Evolutionary conservation across 2,888 invertebrate species (phyloP).

Genomic region (Ypsolopha scabrella): DNA sequence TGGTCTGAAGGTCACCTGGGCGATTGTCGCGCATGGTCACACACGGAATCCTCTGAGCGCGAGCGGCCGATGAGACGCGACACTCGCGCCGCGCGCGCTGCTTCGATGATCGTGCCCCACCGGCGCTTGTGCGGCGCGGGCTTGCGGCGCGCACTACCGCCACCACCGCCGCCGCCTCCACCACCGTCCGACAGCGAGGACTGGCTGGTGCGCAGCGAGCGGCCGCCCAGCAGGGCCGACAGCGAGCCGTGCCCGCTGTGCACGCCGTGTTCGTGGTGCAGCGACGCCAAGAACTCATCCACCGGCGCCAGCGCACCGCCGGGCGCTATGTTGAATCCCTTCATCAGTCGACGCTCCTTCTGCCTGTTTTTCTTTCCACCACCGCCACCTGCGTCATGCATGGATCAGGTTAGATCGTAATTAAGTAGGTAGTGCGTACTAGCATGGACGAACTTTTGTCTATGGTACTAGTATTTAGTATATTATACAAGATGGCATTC

Average conservation of each 20-base stretch:
- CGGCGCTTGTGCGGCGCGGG: conserved; percentile 77
- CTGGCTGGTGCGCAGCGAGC: conserved; percentile 46
- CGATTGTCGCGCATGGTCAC: conserved; percentile 71
- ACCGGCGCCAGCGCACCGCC: conserved; percentile 77
- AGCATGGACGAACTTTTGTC: no score
- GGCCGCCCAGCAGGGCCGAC: conserved; percentile 77
- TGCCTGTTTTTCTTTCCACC: conserved; percentile 95
- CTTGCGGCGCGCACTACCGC: conserved; percentile 28
- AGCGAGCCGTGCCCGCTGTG: conserved; percentile 60
- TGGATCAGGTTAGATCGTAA: no score
- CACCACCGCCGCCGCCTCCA: conserved; percentile 14
- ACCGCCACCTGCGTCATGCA: conserved; percentile 67
- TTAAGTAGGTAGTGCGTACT: no score
- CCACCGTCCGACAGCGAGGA: conserved; percentile 27
- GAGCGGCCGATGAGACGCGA: conserved; percentile 84
- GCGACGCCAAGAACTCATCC: conserved; percentile 81
- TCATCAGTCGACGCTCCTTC: conserved; percentile 93
- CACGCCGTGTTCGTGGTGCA: conserved; percentile 68
- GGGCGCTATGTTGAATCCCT: conserved; percentile 92
- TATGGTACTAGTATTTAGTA: no score
- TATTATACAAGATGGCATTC: no score
- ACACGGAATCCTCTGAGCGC: conserved; percentile 85
- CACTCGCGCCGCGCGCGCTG: conserved; percentile 85
- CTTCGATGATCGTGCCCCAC: conserved; percentile 89
- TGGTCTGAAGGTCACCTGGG: conserved; percentile 31